Evolutionary conservation across 1,140 invertebrate genomes (phyloP), one percentile per base, ranked within the genome.

Genomic region (Tetragnatha versicolor): DNA sequence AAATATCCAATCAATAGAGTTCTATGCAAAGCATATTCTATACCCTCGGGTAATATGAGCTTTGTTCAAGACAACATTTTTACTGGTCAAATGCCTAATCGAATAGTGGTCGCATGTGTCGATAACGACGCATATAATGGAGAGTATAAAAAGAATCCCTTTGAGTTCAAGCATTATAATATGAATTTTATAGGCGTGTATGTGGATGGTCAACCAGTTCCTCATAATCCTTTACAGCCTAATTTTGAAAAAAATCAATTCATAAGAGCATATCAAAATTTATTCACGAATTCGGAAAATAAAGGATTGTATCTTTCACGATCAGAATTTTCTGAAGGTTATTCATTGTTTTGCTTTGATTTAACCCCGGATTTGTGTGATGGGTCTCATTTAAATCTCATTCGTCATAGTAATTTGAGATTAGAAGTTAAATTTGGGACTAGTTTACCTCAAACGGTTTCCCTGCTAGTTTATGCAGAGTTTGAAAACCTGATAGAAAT

Each of bases 21-120:
- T 33, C 1, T 49, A 0, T 76, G 39, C 12, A 76, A 61, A 49
- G 27, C 27, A 2, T 76, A 35, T 51, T 76, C 72, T 17, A 29
- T 63, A 17, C 45, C 72, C 14, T 14, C 63, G 51, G 58, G 72
- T 31, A 76, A 31, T 6, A 53, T 39, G 69, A 58, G 51, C 0
- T 20, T 73, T 9, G 17, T 73, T 6, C 69, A 73, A 76, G 70
- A 75, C 25, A 42, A 76, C 22, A 29, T 76, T n/a, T 76, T 76
- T 76, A 12, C 37, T 2, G 31, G 39, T 14, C n/a, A 61, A 33
- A 63, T 76, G 37, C 58, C 39, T 17, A 61, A 65, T 25, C 31
- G 22, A 25, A n/a, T 51, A 9, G 14, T 76, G 25, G 10, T 61
- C 33, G 72, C 9, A 25, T 55, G 49, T 37, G 37, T 51, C 3